Conservation (phyloP, 2,888 invertebrate genomes). For the Anticlea derivata region DNA sequence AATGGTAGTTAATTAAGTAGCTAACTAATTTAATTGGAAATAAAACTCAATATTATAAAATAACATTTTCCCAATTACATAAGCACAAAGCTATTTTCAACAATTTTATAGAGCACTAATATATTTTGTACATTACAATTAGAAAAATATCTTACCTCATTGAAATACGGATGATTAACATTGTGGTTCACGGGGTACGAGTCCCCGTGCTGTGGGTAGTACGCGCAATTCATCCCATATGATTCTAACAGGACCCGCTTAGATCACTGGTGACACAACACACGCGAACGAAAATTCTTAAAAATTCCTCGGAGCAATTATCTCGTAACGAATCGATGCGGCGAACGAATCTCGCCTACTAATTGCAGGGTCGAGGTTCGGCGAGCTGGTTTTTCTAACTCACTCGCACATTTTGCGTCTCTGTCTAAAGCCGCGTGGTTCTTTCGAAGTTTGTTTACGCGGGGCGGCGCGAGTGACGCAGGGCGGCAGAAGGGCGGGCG, state of each 20-base stretch:
- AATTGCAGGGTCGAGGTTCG: conserved; percentile 78
- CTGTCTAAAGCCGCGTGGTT: conserved; percentile 50
- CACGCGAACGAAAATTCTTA: conserved; percentile 64
- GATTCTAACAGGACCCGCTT: conserved; percentile 47
- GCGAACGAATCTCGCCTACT: conserved; percentile 82
- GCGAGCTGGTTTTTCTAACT: conserved; percentile 48
- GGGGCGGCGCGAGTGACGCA: conserved; percentile 68
- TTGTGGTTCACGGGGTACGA: conserved; percentile 72
- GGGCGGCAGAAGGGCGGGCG: conserved; percentile 76
- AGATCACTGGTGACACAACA: conserved; percentile 54
- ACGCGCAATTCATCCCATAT: conserved; percentile 80
- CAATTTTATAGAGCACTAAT: too few relatives aligned
- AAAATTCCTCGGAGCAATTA: conserved; percentile 76
- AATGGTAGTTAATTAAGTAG: too few relatives aligned
- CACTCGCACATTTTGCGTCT: conserved; percentile 58
- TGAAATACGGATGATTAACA: conserved; percentile 74
- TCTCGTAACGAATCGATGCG: conserved; percentile 82
- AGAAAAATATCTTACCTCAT: conserved; percentile 63
- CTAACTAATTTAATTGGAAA: too few relatives aligned
- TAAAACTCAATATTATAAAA: too few relatives aligned
- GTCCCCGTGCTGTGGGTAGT: conserved; percentile 77
- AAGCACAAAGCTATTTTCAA: not conserved
- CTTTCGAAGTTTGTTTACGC: conserved; percentile 61
- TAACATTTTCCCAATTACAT: too few relatives aligned
- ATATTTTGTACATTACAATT: too few relatives aligned